Base-by-base conservation (phyloP, 1,140 invertebrate genomes). In the Aleiodes sp. region DNA sequence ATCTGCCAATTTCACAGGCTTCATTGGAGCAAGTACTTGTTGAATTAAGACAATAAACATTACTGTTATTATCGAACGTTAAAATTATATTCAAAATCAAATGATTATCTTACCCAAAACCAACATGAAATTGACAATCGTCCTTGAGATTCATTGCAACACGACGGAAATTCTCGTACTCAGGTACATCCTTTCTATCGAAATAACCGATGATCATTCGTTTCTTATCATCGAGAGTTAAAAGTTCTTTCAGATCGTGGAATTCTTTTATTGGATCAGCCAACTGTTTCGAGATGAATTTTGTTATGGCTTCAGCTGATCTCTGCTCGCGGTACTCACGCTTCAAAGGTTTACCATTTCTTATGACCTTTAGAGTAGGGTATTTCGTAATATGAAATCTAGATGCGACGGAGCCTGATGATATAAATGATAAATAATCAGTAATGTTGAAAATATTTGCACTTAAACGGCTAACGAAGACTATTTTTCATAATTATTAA, bases 371-470 rank as follows among this genome's bases (percentile, higher is more conserved):
- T 33, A 99, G 84, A 12, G 98, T 99, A 21, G 98, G 98, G 87
- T 99, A 99, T 88, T 99, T 99, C 12, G 92, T 94, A 46, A 99
- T 98, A 77, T 98, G 95, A 86, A 97, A 99, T 74, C 94, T 90
- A 8, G 92, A 91, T 7, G 97, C 94, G 59, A 99, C 88, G 59
- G 89, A 87, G 76, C 89, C 93, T 94, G 77, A 9, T 3, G 1
- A 52, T 10, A 52, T 52, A 10, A 73, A 82, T 82, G 69, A 72
- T 70, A 74, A 64, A 70, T 72, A 65, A 71, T n/a, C 65, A 56
- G 16, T 46, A 7, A 19, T n/a, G n/a, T n/a, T n/a, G n/a, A n/a
- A n/a, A n/a, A n/a, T n/a, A n/a, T n/a, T n/a, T n/a, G n/a, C n/a
- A n/a, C n/a, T n/a, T n/a, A n/a, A n/a, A n/a, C n/a, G n/a, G n/a